Evolutionary conservation across 2,113 vertebrate species (phyloP).

Genomic region (Lutjanus erythropterus): DNA sequence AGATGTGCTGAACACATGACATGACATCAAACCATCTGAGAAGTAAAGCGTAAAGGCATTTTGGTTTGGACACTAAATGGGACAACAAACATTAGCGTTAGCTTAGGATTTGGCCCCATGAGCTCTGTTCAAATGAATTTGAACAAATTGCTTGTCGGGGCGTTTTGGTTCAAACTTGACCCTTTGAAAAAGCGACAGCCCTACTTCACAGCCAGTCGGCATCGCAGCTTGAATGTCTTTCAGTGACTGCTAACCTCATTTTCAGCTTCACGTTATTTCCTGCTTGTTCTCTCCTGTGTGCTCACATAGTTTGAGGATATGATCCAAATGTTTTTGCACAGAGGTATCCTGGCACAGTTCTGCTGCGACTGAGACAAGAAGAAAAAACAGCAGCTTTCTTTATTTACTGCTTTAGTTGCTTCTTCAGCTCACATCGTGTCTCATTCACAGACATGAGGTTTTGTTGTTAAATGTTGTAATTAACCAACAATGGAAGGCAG

Average conservation of each 20-base stretch:
- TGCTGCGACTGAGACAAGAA: not conserved
- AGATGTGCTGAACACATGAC: too few species aligned
- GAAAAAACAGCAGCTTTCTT: not conserved
- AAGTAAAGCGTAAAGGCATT: not conserved
- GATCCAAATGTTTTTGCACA: slow-evolving; percentile 24
- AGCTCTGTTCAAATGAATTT: not conserved
- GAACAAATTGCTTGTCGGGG: not conserved
- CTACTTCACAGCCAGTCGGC: slow-evolving; percentile 36
- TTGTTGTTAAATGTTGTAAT: slow-evolving; percentile 42
- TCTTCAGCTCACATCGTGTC: slow-evolving; percentile 1
- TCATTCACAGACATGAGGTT: not conserved
- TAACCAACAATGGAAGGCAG: slow-evolving; percentile 4
- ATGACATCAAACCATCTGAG: too few species aligned
- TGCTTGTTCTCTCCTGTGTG: not conserved
- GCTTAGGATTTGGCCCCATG: not conserved
- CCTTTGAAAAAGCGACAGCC: slow-evolving; percentile 16
- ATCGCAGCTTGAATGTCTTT: slow-evolving; percentile 36
- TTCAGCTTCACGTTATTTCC: slow-evolving; percentile 11
- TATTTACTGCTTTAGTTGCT: not conserved
- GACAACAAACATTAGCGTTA: not conserved
- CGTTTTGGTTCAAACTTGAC: not conserved
- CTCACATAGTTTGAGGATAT: not conserved
- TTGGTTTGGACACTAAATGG: not conserved
- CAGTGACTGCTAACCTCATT: slow-evolving; percentile 17
- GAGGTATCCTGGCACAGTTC: slow-evolving; percentile 8